phyloP scores from a whole-genome alignment of 2,797 vertebrate genomes.

The Silurus aristotelis region DNA sequence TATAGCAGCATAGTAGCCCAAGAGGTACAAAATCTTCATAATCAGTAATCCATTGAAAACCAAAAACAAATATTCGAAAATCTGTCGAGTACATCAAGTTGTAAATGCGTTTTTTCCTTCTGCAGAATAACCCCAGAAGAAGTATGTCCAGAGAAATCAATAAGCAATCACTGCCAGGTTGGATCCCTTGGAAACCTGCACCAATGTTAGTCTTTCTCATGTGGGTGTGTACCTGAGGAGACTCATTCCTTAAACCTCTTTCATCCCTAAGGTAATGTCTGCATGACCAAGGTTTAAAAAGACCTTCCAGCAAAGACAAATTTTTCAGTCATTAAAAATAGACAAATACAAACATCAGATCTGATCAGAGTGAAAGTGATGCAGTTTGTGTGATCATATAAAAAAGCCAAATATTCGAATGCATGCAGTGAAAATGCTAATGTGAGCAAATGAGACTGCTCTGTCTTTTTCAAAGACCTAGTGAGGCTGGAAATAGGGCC shows the following conservation, averaged over 20 bases:
- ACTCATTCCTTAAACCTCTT: slow-evolving; percentile 31
- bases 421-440: slow-evolving; percentile 52
- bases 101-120: slow-evolving; percentile 42
- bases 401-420: slow-evolving; percentile 50
- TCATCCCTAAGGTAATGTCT: slow-evolving; percentile 11
- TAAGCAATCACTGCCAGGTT: slow-evolving; percentile 55
- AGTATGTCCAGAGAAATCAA: slow-evolving; percentile 56
- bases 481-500: slow-evolving; percentile 54
- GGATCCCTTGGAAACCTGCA: slow-evolving; percentile 41
- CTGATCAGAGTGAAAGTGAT: neutral
- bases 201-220: slow-evolving; percentile 52
- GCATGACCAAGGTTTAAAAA: slow-evolving; percentile 6
- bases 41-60: slow-evolving; percentile 11
- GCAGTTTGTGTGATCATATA: slow-evolving; percentile 22
- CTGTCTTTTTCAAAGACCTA: slow-evolving; percentile 34
- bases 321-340: neutral
- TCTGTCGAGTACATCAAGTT: slow-evolving; percentile 29
- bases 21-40: neutral
- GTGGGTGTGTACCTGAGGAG: slow-evolving; percentile 19
- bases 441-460: slow-evolving; percentile 43
- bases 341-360: slow-evolving; percentile 14
- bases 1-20: neutral
- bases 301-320: neutral
- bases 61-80: slow-evolving; percentile 30
- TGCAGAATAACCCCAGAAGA: slow-evolving; percentile 51